Conservation (phyloP, 2,797 vertebrate species). For the Atherinosoma microstoma region DNA sequence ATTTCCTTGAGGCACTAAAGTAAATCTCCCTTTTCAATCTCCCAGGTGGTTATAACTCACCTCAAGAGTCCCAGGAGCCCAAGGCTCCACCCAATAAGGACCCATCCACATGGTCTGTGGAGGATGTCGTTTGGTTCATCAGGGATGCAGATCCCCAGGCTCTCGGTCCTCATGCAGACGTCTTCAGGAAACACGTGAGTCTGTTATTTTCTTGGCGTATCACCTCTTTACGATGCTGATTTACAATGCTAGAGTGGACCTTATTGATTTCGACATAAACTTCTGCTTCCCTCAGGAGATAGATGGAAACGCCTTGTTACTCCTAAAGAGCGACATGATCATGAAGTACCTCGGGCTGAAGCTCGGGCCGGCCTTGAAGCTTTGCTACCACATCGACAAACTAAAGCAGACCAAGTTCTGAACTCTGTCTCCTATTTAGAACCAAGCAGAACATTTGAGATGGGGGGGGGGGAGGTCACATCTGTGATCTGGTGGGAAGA, state of each 20-base stretch:
- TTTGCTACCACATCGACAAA: slow-evolving; percentile 97
- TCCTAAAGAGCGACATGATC: slow-evolving; percentile 95
- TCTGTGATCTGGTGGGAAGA: slow-evolving; percentile 24
- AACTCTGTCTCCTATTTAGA: slow-evolving; percentile 31
- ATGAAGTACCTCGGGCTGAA: slow-evolving; percentile 98
- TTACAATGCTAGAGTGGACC: neutral
- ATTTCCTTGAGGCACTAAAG: neutral
- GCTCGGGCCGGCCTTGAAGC: slow-evolving; percentile 92
- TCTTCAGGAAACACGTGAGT: slow-evolving; percentile 94
- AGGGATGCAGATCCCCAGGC: slow-evolving; percentile 92
- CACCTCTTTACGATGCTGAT: neutral
- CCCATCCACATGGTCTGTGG: slow-evolving; percentile 91
- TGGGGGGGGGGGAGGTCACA: neutral
- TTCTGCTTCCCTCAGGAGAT: slow-evolving; percentile 86
- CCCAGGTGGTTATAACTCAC: slow-evolving; percentile 65
- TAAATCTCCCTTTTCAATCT: neutral
- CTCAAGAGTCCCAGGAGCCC: slow-evolving; percentile 81
- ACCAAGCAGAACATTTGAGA: slow-evolving; percentile 28
- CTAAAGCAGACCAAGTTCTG: slow-evolving; percentile 94
- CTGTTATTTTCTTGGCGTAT: neutral
- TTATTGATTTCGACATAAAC: slow-evolving; percentile 9
- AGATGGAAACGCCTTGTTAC: slow-evolving; percentile 91
- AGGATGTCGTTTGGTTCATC: slow-evolving; percentile 93
- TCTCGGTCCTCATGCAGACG: slow-evolving; percentile 90
- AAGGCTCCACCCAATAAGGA: slow-evolving; percentile 86